Evolutionary conservation across 2,113 vertebrate species (phyloP), one percentile per base, ranked within the genome.

Genomic region (Melanerpes aurifrons): DNA sequence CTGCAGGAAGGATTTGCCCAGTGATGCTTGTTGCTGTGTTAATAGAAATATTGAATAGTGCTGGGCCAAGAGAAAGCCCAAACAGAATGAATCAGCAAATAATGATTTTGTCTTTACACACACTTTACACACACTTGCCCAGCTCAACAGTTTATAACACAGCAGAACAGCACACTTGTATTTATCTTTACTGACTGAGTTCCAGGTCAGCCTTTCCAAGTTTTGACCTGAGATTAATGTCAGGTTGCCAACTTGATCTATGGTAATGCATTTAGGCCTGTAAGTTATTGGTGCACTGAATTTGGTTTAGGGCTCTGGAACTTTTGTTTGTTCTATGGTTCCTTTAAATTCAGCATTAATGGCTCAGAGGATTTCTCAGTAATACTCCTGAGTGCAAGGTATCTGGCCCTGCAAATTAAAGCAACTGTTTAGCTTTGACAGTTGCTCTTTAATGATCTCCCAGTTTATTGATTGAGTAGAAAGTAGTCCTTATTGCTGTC

Each of bases 401-500:
- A 66, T 90, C 86, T 28, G n/a, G 18, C 14, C 35, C 24, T 32
- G 31, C 72, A 92, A 93, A 75, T 78, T 93, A 8, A 57, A 76
- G 94, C 73, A 59, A 21, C 3, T 28, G 3, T 87, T 85, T 63
- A 80, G 18, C 17, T 79, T 47, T 43, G 35, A 47, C 57, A 88
- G 61, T 19, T 83, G 35, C 29, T 67, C 24, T 70, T 92, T 37
- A 90, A 76, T 12, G 47, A 59, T 62, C 40, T 70, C 68, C 43
- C 57, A 80, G 12, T 50, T 79, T 80, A 90, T 56, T 73, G 75
- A 86, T 63, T 0, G 0, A 87, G 47, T 40, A 64, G 15, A 74
- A 88, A 35, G 19, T 10, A 83, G 26, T 70, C 66, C 59, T 86
- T 59, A 35, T 47, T 54, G 15, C 26, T 92, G 31, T 69, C 82